Conservation (phyloP, 2,113 vertebrate genomes). For the Arothron firmamentum region DNA sequence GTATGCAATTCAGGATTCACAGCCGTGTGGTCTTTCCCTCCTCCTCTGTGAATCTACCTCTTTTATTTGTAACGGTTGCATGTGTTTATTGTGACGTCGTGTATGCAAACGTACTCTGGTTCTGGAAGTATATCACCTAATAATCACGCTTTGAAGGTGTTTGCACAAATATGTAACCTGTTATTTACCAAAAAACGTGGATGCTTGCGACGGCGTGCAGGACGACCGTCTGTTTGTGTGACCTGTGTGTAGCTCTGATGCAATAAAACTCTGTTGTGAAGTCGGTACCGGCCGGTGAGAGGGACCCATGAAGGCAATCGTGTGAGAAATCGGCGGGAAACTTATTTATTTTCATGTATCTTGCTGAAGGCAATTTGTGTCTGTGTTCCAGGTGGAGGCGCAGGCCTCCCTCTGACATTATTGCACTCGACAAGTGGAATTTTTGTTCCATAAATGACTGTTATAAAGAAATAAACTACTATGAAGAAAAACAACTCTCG, state of each 20-base stretch:
- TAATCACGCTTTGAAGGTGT: conserved; percentile 44
- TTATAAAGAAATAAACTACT: conserved; percentile 69
- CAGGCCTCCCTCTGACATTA: conserved; percentile 36
- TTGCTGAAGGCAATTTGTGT: conserved; percentile 55
- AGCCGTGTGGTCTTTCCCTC: conserved; percentile 36
- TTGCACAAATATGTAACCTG: conserved; percentile 56
- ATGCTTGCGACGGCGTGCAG: conserved; percentile 47
- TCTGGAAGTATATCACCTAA: conserved; percentile 40
- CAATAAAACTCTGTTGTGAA: conserved; percentile 52
- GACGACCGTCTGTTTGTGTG: conserved; percentile 51
- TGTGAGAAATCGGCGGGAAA: conserved; percentile 34
- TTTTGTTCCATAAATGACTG: conserved; percentile 71
- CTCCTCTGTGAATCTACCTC: conserved; percentile 69
- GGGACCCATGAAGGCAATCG: conserved; percentile 71
- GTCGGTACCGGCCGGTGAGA: conserved; percentile 59
- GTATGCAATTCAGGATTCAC: conserved; percentile 60
- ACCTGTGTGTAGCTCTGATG: conserved; percentile 47
- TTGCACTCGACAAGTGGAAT: conserved; percentile 72
- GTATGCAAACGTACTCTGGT: conserved; percentile 15
- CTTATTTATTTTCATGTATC: conserved; percentile 72
- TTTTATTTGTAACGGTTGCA: conserved; percentile 50
- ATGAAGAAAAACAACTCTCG: conserved; percentile 38
- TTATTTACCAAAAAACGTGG: conserved; percentile 56
- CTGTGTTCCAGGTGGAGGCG: conserved; percentile 23
- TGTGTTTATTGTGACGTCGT: conserved; percentile 19